These are phyloP conservation scores for Crematogaster levior DNA, from an alignment of 2,888 invertebrate species.

Conservation along the genomic window DNA sequence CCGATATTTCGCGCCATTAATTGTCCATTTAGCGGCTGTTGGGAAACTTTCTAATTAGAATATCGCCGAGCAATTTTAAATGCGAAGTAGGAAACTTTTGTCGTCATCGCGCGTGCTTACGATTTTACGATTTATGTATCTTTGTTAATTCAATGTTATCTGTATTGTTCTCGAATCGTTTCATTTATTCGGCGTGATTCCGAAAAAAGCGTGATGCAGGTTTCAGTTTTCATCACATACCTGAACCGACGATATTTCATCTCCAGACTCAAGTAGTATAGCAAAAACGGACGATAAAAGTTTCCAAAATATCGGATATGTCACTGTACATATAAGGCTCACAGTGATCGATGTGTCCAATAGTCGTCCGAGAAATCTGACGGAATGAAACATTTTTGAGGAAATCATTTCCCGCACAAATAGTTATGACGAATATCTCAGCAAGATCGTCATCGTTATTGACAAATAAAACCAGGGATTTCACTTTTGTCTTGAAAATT, in stretches of 20 bases:
- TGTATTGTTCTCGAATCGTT: conserved; percentile 18
- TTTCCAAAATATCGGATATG: conserved; percentile 54
- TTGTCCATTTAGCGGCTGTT: conserved; percentile 42
- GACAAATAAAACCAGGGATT: conserved; percentile 1
- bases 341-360: conserved; percentile 31
- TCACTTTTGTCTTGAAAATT: neutral
- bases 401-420: neutral
- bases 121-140: conserved; percentile 32
- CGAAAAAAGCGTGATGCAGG: conserved; percentile 46
- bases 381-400: conserved; percentile 17
- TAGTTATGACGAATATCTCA: conserved; percentile 12
- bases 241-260: conserved; percentile 61
- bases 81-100: conserved; percentile 19
- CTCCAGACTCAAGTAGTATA: conserved; percentile 47
- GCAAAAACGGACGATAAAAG: conserved; percentile 51
- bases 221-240: conserved; percentile 67
- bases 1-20: conserved; percentile 43
- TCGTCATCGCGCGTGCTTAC: neutral
- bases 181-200: conserved; percentile 52
- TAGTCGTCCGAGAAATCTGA: conserved; percentile 6
- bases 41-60: conserved; percentile 44
- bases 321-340: conserved; percentile 17
- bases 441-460: neutral
- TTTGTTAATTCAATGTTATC: conserved; percentile 27
- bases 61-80: conserved; percentile 43